Evolutionary conservation across 2,888 invertebrate genomes (phyloP).

Genomic region (Nezara viridula): DNA sequence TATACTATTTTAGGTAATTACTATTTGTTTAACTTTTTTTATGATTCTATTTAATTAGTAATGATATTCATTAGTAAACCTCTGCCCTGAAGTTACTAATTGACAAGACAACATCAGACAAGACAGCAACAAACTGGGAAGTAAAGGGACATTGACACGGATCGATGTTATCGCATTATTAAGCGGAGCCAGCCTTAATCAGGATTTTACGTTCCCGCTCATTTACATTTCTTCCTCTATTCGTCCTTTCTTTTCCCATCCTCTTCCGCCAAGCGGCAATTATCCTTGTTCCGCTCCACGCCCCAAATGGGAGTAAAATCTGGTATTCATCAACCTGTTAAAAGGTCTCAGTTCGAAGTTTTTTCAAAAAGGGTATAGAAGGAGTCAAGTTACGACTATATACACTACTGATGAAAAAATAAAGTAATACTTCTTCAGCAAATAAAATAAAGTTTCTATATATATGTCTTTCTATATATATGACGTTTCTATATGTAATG

Average conservation of each 20-base stretch:
- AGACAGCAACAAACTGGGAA: background rate
- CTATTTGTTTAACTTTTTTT: too few species aligned
- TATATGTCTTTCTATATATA: too few species aligned
- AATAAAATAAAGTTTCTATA: too few species aligned
- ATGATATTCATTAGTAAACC: too few species aligned
- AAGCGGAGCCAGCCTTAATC: background rate
- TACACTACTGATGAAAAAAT: too few species aligned
- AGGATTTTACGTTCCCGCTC: background rate
- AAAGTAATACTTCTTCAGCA: too few species aligned
- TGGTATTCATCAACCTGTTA: background rate
- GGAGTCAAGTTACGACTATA: too few species aligned
- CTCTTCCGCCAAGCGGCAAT: background rate
- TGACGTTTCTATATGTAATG: too few species aligned
- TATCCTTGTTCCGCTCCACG: background rate
- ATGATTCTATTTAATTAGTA: too few species aligned
- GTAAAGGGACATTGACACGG: background rate
- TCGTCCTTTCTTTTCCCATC: conserved; percentile 17
- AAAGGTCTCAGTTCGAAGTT: background rate
- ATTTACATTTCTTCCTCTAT: conserved; percentile 8
- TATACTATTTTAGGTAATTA: too few species aligned
- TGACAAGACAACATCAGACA: background rate
- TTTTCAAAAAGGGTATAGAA: too few species aligned
- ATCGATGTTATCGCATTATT: conserved; percentile 38
- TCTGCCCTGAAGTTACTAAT: too few species aligned
- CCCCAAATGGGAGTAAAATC: background rate